Evolutionary conservation across 2,797 vertebrate genomes (phyloP).

Genomic region (Anisognathus igniventris): DNA sequence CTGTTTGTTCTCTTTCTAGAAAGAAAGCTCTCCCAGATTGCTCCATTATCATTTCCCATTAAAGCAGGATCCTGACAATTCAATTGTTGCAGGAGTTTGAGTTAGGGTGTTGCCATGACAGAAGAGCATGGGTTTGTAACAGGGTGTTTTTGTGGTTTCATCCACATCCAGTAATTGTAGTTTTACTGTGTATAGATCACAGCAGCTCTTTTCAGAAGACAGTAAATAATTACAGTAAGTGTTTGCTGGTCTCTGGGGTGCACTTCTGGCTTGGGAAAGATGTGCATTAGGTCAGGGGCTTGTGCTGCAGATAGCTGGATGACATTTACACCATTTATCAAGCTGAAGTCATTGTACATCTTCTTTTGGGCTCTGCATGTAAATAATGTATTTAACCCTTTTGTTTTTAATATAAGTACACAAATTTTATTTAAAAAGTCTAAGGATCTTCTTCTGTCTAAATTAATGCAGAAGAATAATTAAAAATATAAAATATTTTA

Average conservation of each 20-base stretch:
- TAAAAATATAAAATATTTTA: neutral
- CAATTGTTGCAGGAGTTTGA: slow-evolving; percentile 21
- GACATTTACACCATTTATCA: slow-evolving; percentile 48
- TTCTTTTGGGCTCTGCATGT: slow-evolving; percentile 44
- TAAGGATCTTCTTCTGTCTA: neutral
- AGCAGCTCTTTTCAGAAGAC: slow-evolving; percentile 51
- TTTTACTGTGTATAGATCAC: slow-evolving; percentile 53
- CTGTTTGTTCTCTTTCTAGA: neutral
- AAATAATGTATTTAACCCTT: neutral
- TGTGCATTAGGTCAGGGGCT: slow-evolving; percentile 52
- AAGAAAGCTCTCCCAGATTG: neutral
- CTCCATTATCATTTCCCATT: slow-evolving; percentile 20
- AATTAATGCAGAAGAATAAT: neutral
- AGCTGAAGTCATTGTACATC: slow-evolving; percentile 18
- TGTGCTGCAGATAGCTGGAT: slow-evolving; percentile 35
- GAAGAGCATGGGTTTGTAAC: slow-evolving; percentile 15
- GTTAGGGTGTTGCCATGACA: slow-evolving; percentile 41
- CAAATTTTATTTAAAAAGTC: slow-evolving; percentile 15
- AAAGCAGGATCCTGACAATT: slow-evolving; percentile 21
- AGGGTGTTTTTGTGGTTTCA: slow-evolving; percentile 34
- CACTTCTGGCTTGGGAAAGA: slow-evolving; percentile 52
- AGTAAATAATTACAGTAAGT: slow-evolving; percentile 66
- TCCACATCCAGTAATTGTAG: slow-evolving; percentile 53
- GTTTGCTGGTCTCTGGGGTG: slow-evolving; percentile 61
- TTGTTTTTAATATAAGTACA: neutral